Evolutionary conservation across 2,888 invertebrate species (phyloP), one percentile per base, ranked within the genome.

Genomic region (Tuberolachnus salignus): DNA sequence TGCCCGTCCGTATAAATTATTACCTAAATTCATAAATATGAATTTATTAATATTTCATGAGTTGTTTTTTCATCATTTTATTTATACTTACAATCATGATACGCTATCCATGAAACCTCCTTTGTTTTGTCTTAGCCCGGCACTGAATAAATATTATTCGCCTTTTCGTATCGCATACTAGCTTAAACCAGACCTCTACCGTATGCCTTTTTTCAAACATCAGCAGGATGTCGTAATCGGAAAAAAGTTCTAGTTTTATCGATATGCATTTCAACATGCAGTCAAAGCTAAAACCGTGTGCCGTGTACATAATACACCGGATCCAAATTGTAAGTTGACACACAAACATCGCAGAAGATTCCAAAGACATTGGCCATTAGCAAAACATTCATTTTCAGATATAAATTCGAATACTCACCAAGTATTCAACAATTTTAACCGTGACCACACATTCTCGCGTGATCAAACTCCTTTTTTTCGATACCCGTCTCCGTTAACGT

Each of bases 341-440:
- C 55, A 70, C 83, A 83, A 1, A 75, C 82, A 10, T 80, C 14
- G 19, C 85, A 71, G 81, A 85, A 86, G 75, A 84, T 84, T 82
- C 85, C 85, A 81, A 85, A 85, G 11, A 86, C 82, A 80, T 85
- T 85, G 6, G 84, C 83, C 49, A 85, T 80, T 3, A 85, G 81
- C n/a, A 85, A 80, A 4, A 85, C 83, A 81, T 86, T 85, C 1
- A 83, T 83, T 82, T 84, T 85, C 55, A 85, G 61, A 81, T 85
- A 85, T 3, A 85, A 46, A 57, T 85, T 83, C 6, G 83, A 82
- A 81, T 86, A 86, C 67, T 85, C 84, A 0, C 83, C 83, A 46
- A 85, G 80, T 53, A 80, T 84, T 53, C 82, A 49, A 59, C 83
- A 83, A 1, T 83, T 66, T 74, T 86, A 86, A 44, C 42, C 70